Conservation (phyloP, 1,140 invertebrate genomes). For the Ostrea edulis region DNA sequence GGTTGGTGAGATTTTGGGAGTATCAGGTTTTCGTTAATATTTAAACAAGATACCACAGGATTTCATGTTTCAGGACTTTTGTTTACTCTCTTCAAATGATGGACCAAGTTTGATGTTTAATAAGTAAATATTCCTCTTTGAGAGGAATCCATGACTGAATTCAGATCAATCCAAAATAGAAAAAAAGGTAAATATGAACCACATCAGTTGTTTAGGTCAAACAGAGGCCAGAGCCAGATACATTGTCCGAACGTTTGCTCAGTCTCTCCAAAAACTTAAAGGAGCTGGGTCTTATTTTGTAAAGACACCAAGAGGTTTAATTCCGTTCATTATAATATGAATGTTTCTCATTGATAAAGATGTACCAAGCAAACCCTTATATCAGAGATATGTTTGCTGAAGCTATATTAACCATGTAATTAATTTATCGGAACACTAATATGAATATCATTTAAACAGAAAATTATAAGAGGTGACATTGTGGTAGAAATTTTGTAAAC, state of each 20-base stretch:
- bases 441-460: not conserved
- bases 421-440: not conserved
- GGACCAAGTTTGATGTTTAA: slow-evolving; percentile 30
- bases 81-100: slow-evolving; percentile 14
- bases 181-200: slow-evolving; percentile 9
- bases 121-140: slow-evolving; percentile 28
- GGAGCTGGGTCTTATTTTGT: not conserved
- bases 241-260: slow-evolving; percentile 28
- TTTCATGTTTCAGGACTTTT: not conserved
- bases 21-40: slow-evolving; percentile 27
- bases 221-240: not conserved
- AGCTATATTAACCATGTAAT: not conserved
- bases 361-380: not conserved
- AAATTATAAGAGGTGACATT: not conserved
- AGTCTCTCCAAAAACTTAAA: not conserved
- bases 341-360: not conserved
- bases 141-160: not conserved
- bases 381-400: not conserved
- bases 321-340: not conserved
- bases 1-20: not conserved
- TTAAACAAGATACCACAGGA: not conserved
- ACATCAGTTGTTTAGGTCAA: not conserved
- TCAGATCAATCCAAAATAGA: slow-evolving; percentile 23
- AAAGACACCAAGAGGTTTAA: not conserved
- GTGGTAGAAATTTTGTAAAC: not conserved